Evolutionary conservation across 1,140 invertebrate species (phyloP).

Genomic region (Argopecten irradians): DNA sequence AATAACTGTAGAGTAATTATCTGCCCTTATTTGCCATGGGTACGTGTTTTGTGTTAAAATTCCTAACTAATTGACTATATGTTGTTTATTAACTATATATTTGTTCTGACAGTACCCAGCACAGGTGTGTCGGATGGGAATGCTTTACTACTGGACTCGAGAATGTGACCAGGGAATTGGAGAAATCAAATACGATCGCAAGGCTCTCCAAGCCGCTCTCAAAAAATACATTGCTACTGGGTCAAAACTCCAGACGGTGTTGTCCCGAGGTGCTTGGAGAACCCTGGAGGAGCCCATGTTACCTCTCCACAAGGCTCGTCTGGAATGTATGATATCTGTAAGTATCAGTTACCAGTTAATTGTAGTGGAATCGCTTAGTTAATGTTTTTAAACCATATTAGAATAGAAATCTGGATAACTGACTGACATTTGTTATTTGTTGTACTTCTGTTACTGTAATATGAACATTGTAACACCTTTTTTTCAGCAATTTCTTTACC

Average conservation of each 20-base stretch:
- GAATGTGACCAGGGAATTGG: slow-evolving; percentile 74
- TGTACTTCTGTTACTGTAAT: neutral
- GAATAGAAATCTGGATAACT: neutral
- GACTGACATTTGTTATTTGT: neutral
- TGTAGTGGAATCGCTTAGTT: neutral
- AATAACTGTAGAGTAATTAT: too few relatives aligned
- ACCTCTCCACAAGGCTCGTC: slow-evolving; percentile 71
- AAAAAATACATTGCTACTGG: slow-evolving; percentile 70
- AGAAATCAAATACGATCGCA: slow-evolving; percentile 75
- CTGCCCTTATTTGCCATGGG: too few relatives aligned
- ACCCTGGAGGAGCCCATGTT: slow-evolving; percentile 72
- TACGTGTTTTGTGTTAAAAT: too few relatives aligned
- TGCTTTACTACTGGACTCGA: slow-evolving; percentile 75
- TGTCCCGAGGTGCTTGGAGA: slow-evolving; percentile 67
- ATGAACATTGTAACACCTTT: neutral
- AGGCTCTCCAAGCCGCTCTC: slow-evolving; percentile 69
- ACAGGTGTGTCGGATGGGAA: slow-evolving; percentile 74
- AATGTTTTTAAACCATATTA: neutral
- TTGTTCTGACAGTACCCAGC: slow-evolving; percentile 70
- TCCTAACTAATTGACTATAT: too few relatives aligned
- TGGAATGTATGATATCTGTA: slow-evolving; percentile 75
- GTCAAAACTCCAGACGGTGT: slow-evolving; percentile 64
- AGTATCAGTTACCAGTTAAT: slow-evolving; percentile 35
- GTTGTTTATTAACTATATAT: neutral
- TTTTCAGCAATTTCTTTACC: slow-evolving; percentile 73